These are phyloP conservation scores for Lasioglossum calceatum DNA, from an alignment of 2,888 invertebrate genomes.

Conservation along the genomic window DNA sequence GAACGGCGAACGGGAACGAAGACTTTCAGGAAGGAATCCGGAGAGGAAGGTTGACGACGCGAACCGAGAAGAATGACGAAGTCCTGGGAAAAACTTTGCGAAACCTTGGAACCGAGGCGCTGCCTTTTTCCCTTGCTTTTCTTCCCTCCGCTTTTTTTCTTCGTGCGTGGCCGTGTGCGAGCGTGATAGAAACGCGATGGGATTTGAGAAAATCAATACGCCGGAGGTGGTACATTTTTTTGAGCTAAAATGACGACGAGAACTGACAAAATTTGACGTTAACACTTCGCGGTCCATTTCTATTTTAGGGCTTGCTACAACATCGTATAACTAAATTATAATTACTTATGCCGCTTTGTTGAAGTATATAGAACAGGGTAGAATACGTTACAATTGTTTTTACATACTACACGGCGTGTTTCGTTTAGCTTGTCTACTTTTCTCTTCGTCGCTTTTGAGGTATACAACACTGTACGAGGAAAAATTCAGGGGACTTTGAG, in stretches of 20 bases:
- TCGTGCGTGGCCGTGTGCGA: neutral
- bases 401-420: neutral
- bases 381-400: neutral
- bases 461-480: neutral
- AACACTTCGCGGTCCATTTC: neutral
- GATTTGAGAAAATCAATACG: conserved; percentile 6
- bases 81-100: conserved; percentile 12
- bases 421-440: neutral
- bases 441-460: neutral
- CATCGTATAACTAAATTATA: too few relatives aligned
- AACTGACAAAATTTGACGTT: neutral
- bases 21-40: conserved; percentile 17
- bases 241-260: neutral
- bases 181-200: conserved; percentile 5
- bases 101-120: conserved; percentile 11
- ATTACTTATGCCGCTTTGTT: too few relatives aligned
- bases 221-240: neutral
- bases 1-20: neutral
- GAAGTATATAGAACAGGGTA: neutral
- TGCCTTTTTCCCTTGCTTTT: neutral
- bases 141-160: neutral
- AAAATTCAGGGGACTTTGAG: too few relatives aligned
- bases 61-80: conserved; percentile 23
- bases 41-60: conserved; percentile 21
- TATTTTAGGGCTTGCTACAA: too few relatives aligned